Conservation (phyloP, 1,140 invertebrate species). For the Chionoecetes opilio region DNA sequence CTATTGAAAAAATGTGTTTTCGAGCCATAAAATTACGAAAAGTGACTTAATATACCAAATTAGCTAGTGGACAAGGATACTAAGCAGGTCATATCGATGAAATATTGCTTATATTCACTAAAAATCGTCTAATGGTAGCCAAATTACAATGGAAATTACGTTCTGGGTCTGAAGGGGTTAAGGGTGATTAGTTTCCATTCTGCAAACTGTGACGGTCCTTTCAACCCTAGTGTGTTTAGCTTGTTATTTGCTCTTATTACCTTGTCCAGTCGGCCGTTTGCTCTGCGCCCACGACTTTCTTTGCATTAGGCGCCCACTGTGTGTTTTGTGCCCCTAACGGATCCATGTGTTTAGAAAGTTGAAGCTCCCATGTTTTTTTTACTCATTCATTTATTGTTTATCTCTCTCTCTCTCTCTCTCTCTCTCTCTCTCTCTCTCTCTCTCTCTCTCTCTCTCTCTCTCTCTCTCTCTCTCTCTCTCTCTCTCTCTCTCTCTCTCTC, state of each 20-base stretch:
- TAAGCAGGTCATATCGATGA: too few species aligned
- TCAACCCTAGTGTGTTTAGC: not conserved
- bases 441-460: slow-evolving; percentile 41
- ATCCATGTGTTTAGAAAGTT: slow-evolving; percentile 5
- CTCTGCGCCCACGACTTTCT: slow-evolving; percentile 12
- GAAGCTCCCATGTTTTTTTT: not conserved
- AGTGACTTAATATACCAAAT: too few species aligned
- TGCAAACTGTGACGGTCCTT: not conserved
- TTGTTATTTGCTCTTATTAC: slow-evolving; percentile 36
- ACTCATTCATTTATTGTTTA: not conserved
- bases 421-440: slow-evolving; percentile 55
- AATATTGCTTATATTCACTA: too few species aligned
- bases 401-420: slow-evolving; percentile 45
- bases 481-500: slow-evolving; percentile 28
- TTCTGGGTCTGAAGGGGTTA: too few species aligned
- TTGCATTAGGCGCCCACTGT: slow-evolving; percentile 11
- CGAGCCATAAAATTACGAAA: too few species aligned
- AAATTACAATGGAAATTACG: too few species aligned
- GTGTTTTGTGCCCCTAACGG: not conserved
- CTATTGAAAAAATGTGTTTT: too few species aligned
- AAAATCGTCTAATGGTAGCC: too few species aligned
- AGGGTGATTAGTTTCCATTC: not conserved
- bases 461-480: slow-evolving; percentile 32
- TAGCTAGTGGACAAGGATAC: too few species aligned
- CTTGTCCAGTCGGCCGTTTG: slow-evolving; percentile 10